Evolutionary conservation across 2,888 invertebrate genomes (phyloP).

Genomic region (Hypomecis punctinalis): DNA sequence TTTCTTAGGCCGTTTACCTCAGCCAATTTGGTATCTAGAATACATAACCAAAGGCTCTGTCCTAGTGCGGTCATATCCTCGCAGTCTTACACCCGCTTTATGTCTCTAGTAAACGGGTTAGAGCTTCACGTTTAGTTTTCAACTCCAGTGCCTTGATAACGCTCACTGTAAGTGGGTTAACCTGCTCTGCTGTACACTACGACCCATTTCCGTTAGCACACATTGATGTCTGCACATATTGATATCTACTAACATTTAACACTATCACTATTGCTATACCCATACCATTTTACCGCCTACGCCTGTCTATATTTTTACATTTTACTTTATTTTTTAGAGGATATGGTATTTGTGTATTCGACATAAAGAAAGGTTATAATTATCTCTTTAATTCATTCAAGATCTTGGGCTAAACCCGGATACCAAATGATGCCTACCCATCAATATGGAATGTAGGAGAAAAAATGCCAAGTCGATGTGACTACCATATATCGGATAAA

Average conservation of each 20-base stretch:
- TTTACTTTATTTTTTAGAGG: too few species aligned
- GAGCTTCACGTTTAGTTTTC: conserved; percentile 8
- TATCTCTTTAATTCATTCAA: too few species aligned
- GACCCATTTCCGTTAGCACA: background rate
- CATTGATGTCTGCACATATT: conserved; percentile 4
- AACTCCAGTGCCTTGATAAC: conserved; percentile 4
- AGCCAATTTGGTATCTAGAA: too few species aligned
- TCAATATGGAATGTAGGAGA: too few species aligned
- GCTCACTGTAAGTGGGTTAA: conserved; percentile 5
- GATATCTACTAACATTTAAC: background rate
- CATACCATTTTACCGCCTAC: background rate
- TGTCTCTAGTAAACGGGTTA: background rate
- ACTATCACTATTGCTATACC: background rate
- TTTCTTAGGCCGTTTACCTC: too few species aligned
- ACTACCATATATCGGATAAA: too few species aligned
- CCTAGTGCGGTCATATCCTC: background rate
- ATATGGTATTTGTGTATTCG: too few species aligned
- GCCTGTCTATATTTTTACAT: background rate
- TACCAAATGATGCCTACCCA: too few species aligned
- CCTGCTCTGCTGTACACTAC: background rate
- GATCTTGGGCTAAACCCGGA: too few species aligned
- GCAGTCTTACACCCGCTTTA: background rate
- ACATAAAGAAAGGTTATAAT: too few species aligned
- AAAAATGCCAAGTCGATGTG: too few species aligned
- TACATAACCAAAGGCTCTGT: background rate